phyloP scores from a whole-genome alignment of 2,797 vertebrate species.

The Parotocinclus haroldoi region DNA sequence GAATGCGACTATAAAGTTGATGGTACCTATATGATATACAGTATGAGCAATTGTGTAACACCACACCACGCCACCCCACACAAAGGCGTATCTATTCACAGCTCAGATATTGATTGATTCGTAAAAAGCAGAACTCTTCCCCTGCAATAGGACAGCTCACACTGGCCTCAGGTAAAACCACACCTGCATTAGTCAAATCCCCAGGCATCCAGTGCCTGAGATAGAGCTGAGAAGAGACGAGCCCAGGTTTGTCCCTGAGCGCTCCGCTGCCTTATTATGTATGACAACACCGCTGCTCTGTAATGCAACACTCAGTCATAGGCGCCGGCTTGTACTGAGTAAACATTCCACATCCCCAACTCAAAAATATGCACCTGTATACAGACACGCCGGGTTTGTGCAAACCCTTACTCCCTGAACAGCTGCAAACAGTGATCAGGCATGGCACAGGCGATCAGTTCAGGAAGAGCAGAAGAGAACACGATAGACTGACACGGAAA shows the following conservation, averaged over 20 bases:
- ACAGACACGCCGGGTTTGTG: slow-evolving; percentile 15
- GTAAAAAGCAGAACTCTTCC: slow-evolving; percentile 15
- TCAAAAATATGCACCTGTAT: slow-evolving; percentile 25
- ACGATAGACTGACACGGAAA: no score
- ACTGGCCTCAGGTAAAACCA: slow-evolving; percentile 32
- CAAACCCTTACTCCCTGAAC: background rate
- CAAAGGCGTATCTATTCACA: slow-evolving; percentile 11
- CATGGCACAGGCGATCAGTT: no score
- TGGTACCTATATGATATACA: background rate
- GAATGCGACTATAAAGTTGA: background rate
- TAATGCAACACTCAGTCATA: slow-evolving; percentile 45
- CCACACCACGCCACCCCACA: no score
- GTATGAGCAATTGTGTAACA: background rate
- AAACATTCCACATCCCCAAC: slow-evolving; percentile 36
- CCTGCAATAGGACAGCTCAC: slow-evolving; percentile 1
- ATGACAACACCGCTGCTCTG: slow-evolving; percentile 37
- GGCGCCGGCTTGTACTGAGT: slow-evolving; percentile 21
- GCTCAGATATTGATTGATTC: slow-evolving; percentile 27
- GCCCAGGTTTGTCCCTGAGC: slow-evolving; percentile 20
- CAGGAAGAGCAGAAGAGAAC: no score
- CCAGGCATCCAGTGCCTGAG: slow-evolving; percentile 25
- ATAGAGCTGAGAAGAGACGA: slow-evolving; percentile 7
- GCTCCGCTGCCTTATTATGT: slow-evolving; percentile 38
- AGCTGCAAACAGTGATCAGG: no score
- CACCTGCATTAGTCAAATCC: slow-evolving; percentile 38